These are phyloP conservation scores for Epinephelus cyanopodus DNA, from an alignment of 2,113 vertebrate species.

Conservation along the genomic window DNA sequence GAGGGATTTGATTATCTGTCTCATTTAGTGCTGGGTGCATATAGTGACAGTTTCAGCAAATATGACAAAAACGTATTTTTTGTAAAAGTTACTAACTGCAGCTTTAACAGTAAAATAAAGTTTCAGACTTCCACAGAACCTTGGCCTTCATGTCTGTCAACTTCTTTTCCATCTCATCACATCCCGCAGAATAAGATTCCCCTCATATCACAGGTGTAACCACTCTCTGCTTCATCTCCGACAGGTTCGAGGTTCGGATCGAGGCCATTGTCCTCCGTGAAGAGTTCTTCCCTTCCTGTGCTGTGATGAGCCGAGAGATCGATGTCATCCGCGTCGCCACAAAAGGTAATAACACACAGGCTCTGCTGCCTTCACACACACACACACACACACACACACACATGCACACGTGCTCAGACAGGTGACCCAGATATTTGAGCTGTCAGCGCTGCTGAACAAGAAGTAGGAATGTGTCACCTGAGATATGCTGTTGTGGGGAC, in stretches of 20 bases:
- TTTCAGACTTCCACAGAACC: neutral
- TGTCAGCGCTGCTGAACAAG: slow-evolving; percentile 16
- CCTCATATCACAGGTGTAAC: neutral
- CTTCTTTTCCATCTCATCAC: no score
- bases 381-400: slow-evolving; percentile 6
- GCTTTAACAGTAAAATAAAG: neutral
- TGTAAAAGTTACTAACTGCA: no score
- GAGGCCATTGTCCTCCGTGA: slow-evolving; percentile 96
- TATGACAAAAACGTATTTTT: no score
- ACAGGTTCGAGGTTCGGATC: slow-evolving; percentile 93
- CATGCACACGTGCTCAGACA: slow-evolving; percentile 4
- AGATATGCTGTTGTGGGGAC: slow-evolving; percentile 18
- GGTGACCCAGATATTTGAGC: slow-evolving; percentile 74
- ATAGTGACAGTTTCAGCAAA: no score
- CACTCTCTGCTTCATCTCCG: slow-evolving; percentile 46
- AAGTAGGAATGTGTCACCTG: slow-evolving; percentile 37
- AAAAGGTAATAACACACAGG: slow-evolving; percentile 86
- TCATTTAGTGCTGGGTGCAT: no score
- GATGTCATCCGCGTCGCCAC: slow-evolving; percentile 89
- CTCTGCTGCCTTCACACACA: neutral
- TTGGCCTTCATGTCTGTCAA: neutral
- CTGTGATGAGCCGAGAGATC: slow-evolving; percentile 90
- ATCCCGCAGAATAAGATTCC: neutral
- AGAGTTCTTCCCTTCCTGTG: slow-evolving; percentile 91
- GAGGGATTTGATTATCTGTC: no score